Base-by-base conservation (phyloP, 2,888 invertebrate genomes). In the Ethmia dodecea region DNA sequence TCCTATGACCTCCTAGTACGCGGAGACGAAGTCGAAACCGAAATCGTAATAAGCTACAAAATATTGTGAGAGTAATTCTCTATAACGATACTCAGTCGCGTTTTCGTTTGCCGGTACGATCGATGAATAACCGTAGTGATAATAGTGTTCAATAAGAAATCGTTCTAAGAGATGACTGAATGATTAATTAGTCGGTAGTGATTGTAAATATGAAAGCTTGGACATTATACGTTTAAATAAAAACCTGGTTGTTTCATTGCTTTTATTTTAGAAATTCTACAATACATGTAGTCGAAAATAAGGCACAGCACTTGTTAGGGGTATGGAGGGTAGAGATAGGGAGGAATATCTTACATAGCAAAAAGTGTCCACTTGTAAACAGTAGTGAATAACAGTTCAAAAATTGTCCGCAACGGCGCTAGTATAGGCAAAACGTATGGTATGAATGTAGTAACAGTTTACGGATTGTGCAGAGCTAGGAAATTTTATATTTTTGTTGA, bases 121-220 rank as follows among this genome's bases (percentile, higher is more conserved):
- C 68, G 71, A 76, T 54, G 65, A 71, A 64, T 72, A n/a, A 18
- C 66, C 60, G 78, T 84, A 83, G 83, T 84, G 83, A 79, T 81
- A 78, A 77, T 83, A 83, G 83, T 83, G 83, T 83, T 83, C 79
- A 67, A 68, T 80, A 79, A 76, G 65, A 58, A 70, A 72, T 70
- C 72, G 56, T 77, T 79, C 68, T 79, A 74, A 76, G 71, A 67
- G 74, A 80, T 77, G 83, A 84, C 83, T 83, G 83, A 84, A 79
- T 72, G 83, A 72, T 72, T 79, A 67, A 57, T 55, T 70, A 81
- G 80, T 67, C 62, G 62, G 75, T 84, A 83, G 79, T 76, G 72
- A 77, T 78, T 84, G 83, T 84, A 84, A 77, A 84, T 84, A 84
- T 60, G 54, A 72, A 71, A 74, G 81, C 84, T 84, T 84, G 80